These are phyloP conservation scores for Harpegnathos saltator DNA, from an alignment of 1,140 invertebrate genomes.

Conservation along the genomic window DNA sequence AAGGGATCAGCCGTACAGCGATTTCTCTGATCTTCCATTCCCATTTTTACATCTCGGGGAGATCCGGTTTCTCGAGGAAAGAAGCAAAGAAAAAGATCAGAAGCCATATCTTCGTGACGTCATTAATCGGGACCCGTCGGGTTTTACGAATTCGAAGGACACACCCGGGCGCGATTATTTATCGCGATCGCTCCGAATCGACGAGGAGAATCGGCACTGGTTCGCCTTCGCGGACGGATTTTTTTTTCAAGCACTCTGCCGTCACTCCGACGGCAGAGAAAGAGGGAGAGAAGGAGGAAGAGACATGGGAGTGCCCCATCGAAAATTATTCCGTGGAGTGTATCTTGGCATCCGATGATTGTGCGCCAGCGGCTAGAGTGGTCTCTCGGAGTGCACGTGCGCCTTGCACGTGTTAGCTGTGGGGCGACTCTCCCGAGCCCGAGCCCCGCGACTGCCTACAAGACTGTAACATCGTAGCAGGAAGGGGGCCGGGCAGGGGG, in stretches of 20 bases:
- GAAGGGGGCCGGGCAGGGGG: conserved; percentile 51
- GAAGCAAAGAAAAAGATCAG: no score
- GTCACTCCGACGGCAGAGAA: neutral
- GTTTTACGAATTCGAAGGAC: neutral
- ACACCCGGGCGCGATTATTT: conserved; percentile 32
- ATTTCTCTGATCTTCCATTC: no score
- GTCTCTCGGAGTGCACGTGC: conserved; percentile 83
- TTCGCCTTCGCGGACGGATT: conserved; percentile 56
- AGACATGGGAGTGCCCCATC: conserved; percentile 74
- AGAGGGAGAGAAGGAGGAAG: conserved; percentile 34
- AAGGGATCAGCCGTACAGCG: no score
- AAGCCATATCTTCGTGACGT: no score
- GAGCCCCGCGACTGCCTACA: conserved; percentile 82
- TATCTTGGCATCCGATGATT: conserved; percentile 85
- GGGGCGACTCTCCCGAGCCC: conserved; percentile 82
- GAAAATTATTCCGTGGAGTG: conserved; percentile 83
- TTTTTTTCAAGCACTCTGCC: conserved; percentile 57
- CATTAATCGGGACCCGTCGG: no score
- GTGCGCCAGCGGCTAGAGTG: conserved; percentile 82
- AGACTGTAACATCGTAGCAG: conserved; percentile 83
- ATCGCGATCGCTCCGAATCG: conserved; percentile 22
- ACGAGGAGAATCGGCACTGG: conserved; percentile 16
- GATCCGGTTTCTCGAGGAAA: no score
- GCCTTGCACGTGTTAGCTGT: conserved; percentile 84
- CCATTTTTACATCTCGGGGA: no score